phyloP scores from a whole-genome alignment of 1,140 invertebrate genomes.

The Varroa destructor region DNA sequence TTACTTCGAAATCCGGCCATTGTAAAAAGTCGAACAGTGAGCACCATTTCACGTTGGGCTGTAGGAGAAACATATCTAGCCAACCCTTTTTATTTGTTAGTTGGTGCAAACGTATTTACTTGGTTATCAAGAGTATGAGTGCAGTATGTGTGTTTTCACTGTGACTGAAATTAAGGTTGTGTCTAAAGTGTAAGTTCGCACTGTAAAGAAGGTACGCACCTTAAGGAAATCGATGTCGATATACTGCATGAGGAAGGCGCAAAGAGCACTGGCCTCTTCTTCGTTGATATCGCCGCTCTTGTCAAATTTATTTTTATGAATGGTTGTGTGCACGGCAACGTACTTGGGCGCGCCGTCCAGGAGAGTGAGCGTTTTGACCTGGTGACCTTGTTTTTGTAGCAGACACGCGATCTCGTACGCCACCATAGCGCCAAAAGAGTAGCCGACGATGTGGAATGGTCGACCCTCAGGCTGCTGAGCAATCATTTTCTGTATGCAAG shows the following conservation, averaged over 20 bases:
- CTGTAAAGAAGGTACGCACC: conserved; percentile 41
- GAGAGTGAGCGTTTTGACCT: conserved; percentile 47
- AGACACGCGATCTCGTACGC: conserved; percentile 82
- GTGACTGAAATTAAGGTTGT: no score
- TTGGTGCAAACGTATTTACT: no score
- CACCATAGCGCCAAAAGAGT: conserved; percentile 81
- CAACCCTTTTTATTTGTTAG: no score
- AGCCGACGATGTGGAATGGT: conserved; percentile 74
- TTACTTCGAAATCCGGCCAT: no score
- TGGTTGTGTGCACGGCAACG: conserved; percentile 62
- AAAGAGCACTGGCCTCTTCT: conserved; percentile 56
- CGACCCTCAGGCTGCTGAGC: conserved; percentile 55
- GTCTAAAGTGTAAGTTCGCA: no score
- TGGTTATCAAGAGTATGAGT: no score
- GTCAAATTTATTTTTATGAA: conserved; percentile 44
- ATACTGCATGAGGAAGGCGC: conserved; percentile 66
- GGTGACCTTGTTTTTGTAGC: conserved; percentile 48
- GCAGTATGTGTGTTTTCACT: no score
- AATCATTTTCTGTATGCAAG: conserved; percentile 50
- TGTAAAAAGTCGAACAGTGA: no score
- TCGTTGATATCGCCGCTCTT: conserved; percentile 29
- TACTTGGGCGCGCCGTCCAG: conserved; percentile 85
- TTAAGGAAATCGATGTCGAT: conserved; percentile 58
- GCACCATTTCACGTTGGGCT: no score
- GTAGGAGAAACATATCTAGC: not conserved